Percentiles rank a stretch among this genome's conserved stretches.
Evolutionary conservation across 2,797 vertebrate species (phyloP).

Genomic region (Spinus olivaceus): DNA sequence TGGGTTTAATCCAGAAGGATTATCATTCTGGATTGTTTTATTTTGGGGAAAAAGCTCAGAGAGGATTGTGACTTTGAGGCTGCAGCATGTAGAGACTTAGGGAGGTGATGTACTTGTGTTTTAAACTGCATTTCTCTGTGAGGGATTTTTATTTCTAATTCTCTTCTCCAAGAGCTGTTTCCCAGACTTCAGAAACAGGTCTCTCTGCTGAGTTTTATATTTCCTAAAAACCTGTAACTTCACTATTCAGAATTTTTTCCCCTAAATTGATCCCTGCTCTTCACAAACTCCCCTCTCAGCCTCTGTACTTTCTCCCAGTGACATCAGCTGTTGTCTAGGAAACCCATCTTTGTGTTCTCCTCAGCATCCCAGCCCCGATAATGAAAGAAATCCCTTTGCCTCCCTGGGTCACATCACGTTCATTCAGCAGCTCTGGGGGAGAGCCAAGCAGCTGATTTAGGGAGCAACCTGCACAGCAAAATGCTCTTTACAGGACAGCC

Average conservation of each 20-base stretch:
- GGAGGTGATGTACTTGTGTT: not conserved
- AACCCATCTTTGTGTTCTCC: slow-evolving; percentile 21
- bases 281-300: not conserved
- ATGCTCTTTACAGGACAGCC: not conserved
- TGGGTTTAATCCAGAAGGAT: not conserved
- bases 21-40: not conserved
- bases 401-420: slow-evolving; percentile 16
- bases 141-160: not conserved
- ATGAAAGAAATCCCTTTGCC: slow-evolving; percentile 57
- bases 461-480: not conserved
- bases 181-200: not conserved
- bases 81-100: not conserved
- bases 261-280: not conserved
- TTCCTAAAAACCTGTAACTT: not conserved
- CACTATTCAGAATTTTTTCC: not conserved
- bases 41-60: not conserved
- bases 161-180: not conserved
- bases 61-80: not conserved
- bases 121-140: not conserved
- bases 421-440: slow-evolving; percentile 13
- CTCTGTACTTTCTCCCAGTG: not conserved
- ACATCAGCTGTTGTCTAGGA: slow-evolving; percentile 49
- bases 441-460: not conserved
- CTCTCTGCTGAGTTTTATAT: not conserved
- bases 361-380: not conserved